Conservation (phyloP, 2,888 invertebrate genomes). For the Caenorhabditis sp. region DNA sequence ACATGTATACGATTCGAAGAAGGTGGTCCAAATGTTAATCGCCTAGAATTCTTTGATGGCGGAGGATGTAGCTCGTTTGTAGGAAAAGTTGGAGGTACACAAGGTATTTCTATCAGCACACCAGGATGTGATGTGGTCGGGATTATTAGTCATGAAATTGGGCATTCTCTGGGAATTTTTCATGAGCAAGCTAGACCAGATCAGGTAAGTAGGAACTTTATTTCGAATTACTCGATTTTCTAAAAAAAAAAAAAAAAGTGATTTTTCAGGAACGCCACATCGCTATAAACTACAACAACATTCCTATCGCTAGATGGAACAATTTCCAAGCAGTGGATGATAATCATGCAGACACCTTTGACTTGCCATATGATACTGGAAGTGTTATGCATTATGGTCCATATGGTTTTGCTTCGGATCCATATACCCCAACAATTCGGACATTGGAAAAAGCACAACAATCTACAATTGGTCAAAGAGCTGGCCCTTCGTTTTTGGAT, state of each 20-base stretch:
- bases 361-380: slow-evolving; percentile 68
- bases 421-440: slow-evolving; percentile 64
- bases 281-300: slow-evolving; percentile 67
- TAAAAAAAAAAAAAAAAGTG: too few relatives aligned
- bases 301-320: slow-evolving; percentile 67
- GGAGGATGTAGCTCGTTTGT: slow-evolving; percentile 70
- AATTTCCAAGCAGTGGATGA: slow-evolving; percentile 68
- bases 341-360: slow-evolving; percentile 61
- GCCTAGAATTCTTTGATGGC: slow-evolving; percentile 71
- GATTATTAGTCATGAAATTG: slow-evolving; percentile 70
- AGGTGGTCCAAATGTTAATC: slow-evolving; percentile 58
- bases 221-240: too few relatives aligned
- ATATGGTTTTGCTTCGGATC: slow-evolving; percentile 67
- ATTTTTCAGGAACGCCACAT: slow-evolving; percentile 57
- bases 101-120: slow-evolving; percentile 68
- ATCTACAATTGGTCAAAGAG: slow-evolving; percentile 68
- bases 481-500: slow-evolving; percentile 69
- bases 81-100: slow-evolving; percentile 68
- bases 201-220: slow-evolving; percentile 38
- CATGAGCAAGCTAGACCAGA: slow-evolving; percentile 70
- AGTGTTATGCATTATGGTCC: slow-evolving; percentile 68
- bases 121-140: slow-evolving; percentile 70
- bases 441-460: slow-evolving; percentile 62
- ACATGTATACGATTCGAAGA: slow-evolving; percentile 64
- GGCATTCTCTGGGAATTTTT: slow-evolving; percentile 67